phyloP scores from a whole-genome alignment of 53 echinoderm and acorn worm species.

The Mesocentrotus franciscanus region DNA sequence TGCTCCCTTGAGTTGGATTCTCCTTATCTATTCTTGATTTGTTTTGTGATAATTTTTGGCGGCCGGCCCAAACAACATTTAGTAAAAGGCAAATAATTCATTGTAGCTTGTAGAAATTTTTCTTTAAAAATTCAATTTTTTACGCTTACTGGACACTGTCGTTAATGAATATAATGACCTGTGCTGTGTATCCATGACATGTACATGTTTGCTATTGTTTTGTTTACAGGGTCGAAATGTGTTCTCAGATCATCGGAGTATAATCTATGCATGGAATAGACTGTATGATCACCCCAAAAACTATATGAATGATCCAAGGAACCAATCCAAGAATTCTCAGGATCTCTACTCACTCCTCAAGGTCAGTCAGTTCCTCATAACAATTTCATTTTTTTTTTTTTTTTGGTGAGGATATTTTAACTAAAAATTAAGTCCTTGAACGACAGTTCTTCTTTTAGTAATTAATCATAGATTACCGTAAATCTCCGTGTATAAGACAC shows the following conservation, averaged over 20 bases:
- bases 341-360: conserved; percentile 68
- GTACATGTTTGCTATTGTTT: background rate
- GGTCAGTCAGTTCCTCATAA: background rate
- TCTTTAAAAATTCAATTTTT: no score
- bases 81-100: no score
- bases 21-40: no score
- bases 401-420: background rate
- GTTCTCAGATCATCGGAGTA: conserved; percentile 24
- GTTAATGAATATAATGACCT: background rate
- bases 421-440: no score
- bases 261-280: conserved; percentile 18
- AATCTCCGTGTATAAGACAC: no score
- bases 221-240: background rate
- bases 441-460: no score
- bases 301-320: background rate
- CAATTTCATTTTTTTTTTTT: background rate
- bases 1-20: no score
- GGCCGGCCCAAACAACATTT: no score
- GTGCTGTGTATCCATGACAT: background rate
- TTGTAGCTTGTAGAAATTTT: no score
- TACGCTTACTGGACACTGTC: no score
- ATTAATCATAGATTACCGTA: no score
- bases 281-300: conserved; percentile 29
- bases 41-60: no score
- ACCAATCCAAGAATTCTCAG: conserved; percentile 60